phyloP scores from a whole-genome alignment of 2,797 vertebrate species.

The Vipera latastei region DNA sequence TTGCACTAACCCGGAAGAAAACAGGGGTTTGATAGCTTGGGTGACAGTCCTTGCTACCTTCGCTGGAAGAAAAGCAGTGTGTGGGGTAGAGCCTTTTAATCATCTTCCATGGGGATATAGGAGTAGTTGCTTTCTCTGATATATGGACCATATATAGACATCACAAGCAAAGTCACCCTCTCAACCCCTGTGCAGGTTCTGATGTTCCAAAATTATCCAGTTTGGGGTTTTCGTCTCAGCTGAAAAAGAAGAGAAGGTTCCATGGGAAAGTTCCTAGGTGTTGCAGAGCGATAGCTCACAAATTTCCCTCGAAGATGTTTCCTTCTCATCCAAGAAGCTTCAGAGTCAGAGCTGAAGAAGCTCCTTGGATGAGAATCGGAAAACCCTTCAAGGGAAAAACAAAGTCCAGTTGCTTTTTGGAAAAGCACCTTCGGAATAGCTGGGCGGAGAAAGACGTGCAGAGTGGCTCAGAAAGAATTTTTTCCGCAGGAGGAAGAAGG shows the following conservation, averaged over 20 bases:
- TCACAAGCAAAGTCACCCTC: background rate
- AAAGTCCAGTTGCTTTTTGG: no score
- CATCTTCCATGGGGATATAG: background rate
- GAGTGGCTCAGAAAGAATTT: background rate
- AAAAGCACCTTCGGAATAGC: no score
- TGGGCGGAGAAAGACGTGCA: no score
- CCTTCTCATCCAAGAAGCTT: no score
- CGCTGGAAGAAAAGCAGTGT: background rate
- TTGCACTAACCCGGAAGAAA: conserved; percentile 60
- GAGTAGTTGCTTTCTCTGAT: background rate
- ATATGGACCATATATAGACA: background rate
- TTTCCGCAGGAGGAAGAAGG: background rate
- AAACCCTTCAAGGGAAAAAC: no score
- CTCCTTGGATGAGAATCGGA: no score
- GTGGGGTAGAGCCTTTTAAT: background rate
- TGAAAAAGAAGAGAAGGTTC: background rate
- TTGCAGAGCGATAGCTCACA: no score
- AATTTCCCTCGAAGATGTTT: no score
- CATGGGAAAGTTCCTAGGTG: background rate
- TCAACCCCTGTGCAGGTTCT: background rate
- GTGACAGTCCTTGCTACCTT: conserved; percentile 42
- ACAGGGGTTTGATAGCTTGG: conserved; percentile 36
- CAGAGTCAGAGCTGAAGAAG: no score
- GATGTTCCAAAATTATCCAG: no score
- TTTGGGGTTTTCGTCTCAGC: background rate